Percentiles rank a stretch among this genome's conserved stretches.
Conservation (phyloP, 2,888 invertebrate genomes). For the Brenthis ino region DNA sequence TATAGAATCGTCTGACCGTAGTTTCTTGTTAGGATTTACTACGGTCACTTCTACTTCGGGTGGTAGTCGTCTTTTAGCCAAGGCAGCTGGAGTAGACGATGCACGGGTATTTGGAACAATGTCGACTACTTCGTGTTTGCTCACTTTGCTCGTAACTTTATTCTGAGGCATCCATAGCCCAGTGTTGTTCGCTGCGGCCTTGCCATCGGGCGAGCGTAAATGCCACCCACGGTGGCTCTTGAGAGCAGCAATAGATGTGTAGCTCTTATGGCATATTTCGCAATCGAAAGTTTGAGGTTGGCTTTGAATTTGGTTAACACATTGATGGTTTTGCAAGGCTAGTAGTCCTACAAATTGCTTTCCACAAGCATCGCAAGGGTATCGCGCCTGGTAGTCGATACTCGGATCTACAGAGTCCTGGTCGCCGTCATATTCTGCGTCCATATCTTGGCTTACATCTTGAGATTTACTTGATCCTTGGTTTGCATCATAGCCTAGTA, state of each 20-base stretch:
- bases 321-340: slow-evolving; percentile 81
- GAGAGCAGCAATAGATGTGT: slow-evolving; percentile 84
- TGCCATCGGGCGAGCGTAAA: slow-evolving; percentile 81
- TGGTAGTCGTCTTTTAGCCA: slow-evolving; percentile 69
- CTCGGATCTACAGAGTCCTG: slow-evolving; percentile 65
- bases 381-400: slow-evolving; percentile 76
- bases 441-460: slow-evolving; percentile 59
- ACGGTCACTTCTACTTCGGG: slow-evolving; percentile 79
- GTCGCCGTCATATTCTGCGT: slow-evolving; percentile 67
- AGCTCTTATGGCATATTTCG: slow-evolving; percentile 85
- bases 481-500: slow-evolving; percentile 74
- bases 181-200: slow-evolving; percentile 77
- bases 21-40: slow-evolving; percentile 76
- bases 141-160: slow-evolving; percentile 77
- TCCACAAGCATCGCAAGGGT: slow-evolving; percentile 80
- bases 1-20: slow-evolving; percentile 73
- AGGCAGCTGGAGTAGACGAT: slow-evolving; percentile 50
- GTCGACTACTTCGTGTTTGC: slow-evolving; percentile 76
- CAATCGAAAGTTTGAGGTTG: slow-evolving; percentile 81
- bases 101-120: slow-evolving; percentile 59
- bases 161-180: slow-evolving; percentile 81
- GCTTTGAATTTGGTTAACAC: slow-evolving; percentile 63
- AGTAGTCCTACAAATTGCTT: slow-evolving; percentile 79
- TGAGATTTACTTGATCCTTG: slow-evolving; percentile 67
- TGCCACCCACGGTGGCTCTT: slow-evolving; percentile 87